phyloP scores from a whole-genome alignment of 2,888 invertebrate genomes.

The Drosophila sordidula region DNA sequence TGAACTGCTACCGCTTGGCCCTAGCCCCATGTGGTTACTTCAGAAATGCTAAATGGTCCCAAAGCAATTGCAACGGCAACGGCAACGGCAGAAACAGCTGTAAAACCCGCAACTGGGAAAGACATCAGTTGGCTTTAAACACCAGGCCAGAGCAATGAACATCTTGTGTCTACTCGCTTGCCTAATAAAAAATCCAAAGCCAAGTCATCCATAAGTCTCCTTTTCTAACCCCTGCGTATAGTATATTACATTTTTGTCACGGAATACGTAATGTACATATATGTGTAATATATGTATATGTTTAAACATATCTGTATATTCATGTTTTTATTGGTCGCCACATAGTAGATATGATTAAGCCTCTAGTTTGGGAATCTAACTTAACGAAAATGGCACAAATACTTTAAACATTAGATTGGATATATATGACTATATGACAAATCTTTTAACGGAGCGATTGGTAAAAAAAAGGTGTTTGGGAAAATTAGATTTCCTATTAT shows the following conservation, averaged over 20 bases:
- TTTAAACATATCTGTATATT: too few species aligned
- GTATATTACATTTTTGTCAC: background rate
- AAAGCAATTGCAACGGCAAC: conserved; percentile 71
- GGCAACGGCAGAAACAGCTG: conserved; percentile 55
- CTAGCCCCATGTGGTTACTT: conserved; percentile 82
- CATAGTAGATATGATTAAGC: too few species aligned
- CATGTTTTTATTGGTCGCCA: too few species aligned
- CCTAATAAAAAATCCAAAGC: conserved; percentile 42
- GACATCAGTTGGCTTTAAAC: conserved; percentile 54
- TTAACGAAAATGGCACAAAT: too few species aligned
- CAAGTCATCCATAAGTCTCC: conserved; percentile 31
- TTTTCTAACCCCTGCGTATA: background rate
- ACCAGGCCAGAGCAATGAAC: conserved; percentile 29
- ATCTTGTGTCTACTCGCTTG: conserved; percentile 32
- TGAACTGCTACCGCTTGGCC: conserved; percentile 55
- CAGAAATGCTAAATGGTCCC: conserved; percentile 82
- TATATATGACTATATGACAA: too few species aligned
- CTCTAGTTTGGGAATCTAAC: too few species aligned
- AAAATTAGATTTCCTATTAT: too few species aligned
- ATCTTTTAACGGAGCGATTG: too few species aligned
- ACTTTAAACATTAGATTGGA: too few species aligned
- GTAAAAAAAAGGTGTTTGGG: too few species aligned
- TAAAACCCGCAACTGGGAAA: conserved; percentile 26
- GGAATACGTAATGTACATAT: too few species aligned
- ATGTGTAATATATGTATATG: too few species aligned